Evolutionary conservation across 2,888 invertebrate genomes (phyloP).

Genomic region (Portevinia maculata): DNA sequence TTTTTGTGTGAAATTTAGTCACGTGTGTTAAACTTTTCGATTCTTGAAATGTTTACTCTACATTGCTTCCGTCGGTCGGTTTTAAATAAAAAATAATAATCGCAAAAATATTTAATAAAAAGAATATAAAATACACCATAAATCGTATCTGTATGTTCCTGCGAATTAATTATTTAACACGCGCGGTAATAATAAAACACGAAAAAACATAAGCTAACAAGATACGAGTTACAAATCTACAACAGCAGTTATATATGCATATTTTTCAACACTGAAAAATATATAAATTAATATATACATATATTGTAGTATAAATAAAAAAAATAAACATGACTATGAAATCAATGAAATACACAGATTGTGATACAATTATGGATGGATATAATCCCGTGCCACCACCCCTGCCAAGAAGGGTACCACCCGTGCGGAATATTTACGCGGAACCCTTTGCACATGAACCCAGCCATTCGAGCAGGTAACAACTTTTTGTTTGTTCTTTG

Average conservation of each 20-base stretch:
- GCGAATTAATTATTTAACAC: conserved; percentile 68
- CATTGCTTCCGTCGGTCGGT: conserved; percentile 51
- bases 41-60: conserved; percentile 57
- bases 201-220: conserved; percentile 47
- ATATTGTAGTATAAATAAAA: conserved; percentile 39
- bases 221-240: conserved; percentile 42
- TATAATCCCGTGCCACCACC: conserved; percentile 83
- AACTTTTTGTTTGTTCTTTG: conserved; percentile 35
- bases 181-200: conserved; percentile 51
- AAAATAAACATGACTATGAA: conserved; percentile 82
- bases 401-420: conserved; percentile 82
- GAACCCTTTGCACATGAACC: conserved; percentile 83
- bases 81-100: conserved; percentile 46
- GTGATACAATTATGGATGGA: conserved; percentile 84
- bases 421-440: conserved; percentile 83
- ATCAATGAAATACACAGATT: conserved; percentile 83
- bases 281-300: conserved; percentile 28
- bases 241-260: conserved; percentile 10
- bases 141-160: conserved; percentile 42
- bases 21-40: conserved; percentile 55
- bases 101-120: conserved; percentile 33
- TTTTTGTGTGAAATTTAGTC: conserved; percentile 15
- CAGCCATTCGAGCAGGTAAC: conserved; percentile 83
- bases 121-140: conserved; percentile 31
- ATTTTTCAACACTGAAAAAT: conserved; percentile 23